These are phyloP conservation scores for Ophioninae sp. DNA, from an alignment of 2,888 invertebrate species.

Conservation along the genomic window DNA sequence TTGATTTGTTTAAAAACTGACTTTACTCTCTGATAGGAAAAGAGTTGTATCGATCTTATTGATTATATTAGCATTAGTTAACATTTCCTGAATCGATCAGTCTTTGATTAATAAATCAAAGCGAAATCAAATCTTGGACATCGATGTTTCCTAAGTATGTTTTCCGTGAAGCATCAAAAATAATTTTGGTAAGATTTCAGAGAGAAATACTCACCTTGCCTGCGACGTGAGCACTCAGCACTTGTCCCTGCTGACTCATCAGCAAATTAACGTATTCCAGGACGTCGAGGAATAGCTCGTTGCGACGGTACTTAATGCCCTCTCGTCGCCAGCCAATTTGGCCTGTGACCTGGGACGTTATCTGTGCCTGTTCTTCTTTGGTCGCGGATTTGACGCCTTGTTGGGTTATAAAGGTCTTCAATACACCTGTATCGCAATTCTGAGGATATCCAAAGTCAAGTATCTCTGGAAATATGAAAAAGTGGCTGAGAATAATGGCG, in stretches of 20 bases:
- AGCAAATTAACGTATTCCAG: constrained; percentile 99
- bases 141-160: no score
- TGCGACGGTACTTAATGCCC: constrained; percentile 99
- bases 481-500: neutral
- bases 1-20: no score
- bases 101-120: no score
- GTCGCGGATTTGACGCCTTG: constrained; percentile 99
- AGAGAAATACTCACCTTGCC: constrained; percentile 85
- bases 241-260: constrained; percentile 99
- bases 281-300: constrained; percentile 99
- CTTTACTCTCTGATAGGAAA: no score
- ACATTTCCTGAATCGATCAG: no score
- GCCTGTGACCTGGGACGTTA: constrained; percentile 98
- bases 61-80: no score
- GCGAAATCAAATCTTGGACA: no score
- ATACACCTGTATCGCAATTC: constrained; percentile 99
- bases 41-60: no score
- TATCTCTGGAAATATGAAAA: constrained; percentile 55
- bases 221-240: constrained; percentile 98
- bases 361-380: constrained; percentile 99
- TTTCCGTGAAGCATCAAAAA: no score
- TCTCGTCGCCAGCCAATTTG: constrained; percentile 99
- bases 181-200: neutral
- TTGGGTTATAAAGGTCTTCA: constrained; percentile 99
- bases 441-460: constrained; percentile 99